A percentile compares a stretch with the other conserved stretches of the same genome.
Evolutionary conservation across 2,888 invertebrate species (phyloP).

Genomic region (Gibbula magus): DNA sequence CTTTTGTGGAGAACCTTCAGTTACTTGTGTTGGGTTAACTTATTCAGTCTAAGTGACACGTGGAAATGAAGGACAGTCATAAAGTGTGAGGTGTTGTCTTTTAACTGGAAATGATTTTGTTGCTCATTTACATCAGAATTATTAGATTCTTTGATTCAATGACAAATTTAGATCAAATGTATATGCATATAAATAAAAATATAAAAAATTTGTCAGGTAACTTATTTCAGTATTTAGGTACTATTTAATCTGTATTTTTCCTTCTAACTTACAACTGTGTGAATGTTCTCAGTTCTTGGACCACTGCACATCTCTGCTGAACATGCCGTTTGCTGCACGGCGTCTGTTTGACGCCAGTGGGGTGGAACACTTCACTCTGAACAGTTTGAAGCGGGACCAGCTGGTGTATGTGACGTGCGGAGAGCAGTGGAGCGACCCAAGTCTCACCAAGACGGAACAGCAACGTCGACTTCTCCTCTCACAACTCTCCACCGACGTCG

Average conservation of each 20-base stretch:
- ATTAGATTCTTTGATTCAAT: too few species aligned
- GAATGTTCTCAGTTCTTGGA: constrained; percentile 71
- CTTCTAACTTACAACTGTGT: too few species aligned
- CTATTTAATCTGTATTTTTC: too few species aligned
- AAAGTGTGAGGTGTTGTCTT: too few species aligned
- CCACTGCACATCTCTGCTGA: constrained; percentile 69
- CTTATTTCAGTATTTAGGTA: too few species aligned
- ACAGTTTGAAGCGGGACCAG: constrained; percentile 68
- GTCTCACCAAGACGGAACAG: constrained; percentile 70
- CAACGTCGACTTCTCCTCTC: constrained; percentile 70
- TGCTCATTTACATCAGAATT: too few species aligned
- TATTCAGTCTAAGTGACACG: neutral
- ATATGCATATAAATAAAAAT: too few species aligned
- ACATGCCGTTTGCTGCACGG: constrained; percentile 73
- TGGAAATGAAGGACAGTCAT: neutral
- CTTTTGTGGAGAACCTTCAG: neutral
- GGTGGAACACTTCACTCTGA: constrained; percentile 70
- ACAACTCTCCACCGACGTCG: constrained; percentile 71
- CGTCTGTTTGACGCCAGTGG: constrained; percentile 73
- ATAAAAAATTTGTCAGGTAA: too few species aligned
- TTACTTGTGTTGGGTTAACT: neutral
- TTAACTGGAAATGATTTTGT: too few species aligned
- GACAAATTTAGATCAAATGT: too few species aligned
- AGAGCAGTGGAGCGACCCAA: constrained; percentile 73
- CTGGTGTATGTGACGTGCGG: constrained; percentile 73